Conservation (phyloP, 2,797 vertebrate genomes). For the Thunnus albacares region DNA sequence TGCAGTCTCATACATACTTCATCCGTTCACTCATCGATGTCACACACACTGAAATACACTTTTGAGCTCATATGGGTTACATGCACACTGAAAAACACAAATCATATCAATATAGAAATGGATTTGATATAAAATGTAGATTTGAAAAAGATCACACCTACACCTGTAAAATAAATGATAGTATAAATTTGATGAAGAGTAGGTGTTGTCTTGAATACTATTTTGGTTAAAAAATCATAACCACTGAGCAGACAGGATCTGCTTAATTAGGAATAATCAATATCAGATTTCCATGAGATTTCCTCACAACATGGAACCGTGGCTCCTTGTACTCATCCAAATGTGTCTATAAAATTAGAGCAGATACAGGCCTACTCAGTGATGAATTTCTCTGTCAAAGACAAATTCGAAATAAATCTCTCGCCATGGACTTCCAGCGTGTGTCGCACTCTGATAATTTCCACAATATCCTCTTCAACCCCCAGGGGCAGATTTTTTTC, state of each 20-base stretch:
- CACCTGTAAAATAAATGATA: not conserved
- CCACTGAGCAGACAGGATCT: not conserved
- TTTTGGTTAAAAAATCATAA: not conserved
- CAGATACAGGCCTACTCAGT: conserved; percentile 55
- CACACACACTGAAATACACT: conserved; percentile 31
- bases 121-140: not conserved
- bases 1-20: conserved; percentile 68
- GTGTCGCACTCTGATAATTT: conserved; percentile 85
- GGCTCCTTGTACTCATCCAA: conserved; percentile 34
- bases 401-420: conserved; percentile 83
- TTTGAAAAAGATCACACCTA: not conserved
- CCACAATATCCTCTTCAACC: conserved; percentile 83
- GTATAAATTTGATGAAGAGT: not conserved
- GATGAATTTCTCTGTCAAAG: conserved; percentile 83
- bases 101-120: not conserved
- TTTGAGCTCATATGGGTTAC: conserved; percentile 44
- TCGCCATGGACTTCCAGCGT: conserved; percentile 75
- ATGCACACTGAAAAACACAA: conserved; percentile 2
- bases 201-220: not conserved
- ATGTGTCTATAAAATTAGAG: conserved; percentile 68
- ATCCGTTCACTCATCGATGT: conserved; percentile 48
- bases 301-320: not conserved
- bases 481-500: conserved; percentile 74
- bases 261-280: not conserved
- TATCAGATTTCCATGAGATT: conserved; percentile 12